Evolutionary conservation across 2,888 invertebrate species (phyloP).

Genomic region (Cartodere bifasciata): DNA sequence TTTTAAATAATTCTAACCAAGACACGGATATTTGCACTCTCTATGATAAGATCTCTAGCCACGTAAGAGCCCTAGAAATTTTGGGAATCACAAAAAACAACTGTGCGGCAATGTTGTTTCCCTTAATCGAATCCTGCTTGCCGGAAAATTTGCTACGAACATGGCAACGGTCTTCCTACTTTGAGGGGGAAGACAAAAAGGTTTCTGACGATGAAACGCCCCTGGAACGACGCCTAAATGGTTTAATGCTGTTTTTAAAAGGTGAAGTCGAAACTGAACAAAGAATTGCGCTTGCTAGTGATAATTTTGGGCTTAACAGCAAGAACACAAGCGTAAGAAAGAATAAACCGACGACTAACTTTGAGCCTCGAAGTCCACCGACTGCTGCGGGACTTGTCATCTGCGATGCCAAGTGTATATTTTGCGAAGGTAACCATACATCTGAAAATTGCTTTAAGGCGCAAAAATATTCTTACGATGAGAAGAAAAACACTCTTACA

Average conservation of each 20-base stretch:
- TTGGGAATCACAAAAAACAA: constrained; percentile 21
- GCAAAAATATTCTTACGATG: too few relatives aligned
- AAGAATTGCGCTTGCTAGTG: constrained; percentile 2
- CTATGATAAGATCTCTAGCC: constrained; percentile 22
- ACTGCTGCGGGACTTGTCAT: constrained; percentile 13
- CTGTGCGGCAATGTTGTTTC: constrained; percentile 22
- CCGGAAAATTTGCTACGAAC: constrained; percentile 19
- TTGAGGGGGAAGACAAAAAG: constrained; percentile 1
- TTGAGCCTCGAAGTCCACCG: constrained; percentile 5
- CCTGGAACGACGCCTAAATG: constrained; percentile 2
- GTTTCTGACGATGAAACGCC: too few relatives aligned
- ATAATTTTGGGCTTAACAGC: constrained; percentile 1
- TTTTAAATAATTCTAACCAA: constrained; percentile 17
- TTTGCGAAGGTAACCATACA: too few relatives aligned
- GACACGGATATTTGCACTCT: constrained; percentile 13
- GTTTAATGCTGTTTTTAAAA: constrained; percentile 4
- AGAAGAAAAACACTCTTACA: too few relatives aligned
- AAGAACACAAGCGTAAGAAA: background rate
- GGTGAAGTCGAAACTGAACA: constrained; percentile 4
- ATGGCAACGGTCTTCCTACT: constrained; percentile 16
- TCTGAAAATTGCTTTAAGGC: too few relatives aligned
- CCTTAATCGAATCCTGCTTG: constrained; percentile 23
- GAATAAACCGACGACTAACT: too few relatives aligned
- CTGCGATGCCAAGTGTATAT: constrained; percentile 11
- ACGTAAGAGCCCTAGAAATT: constrained; percentile 20